A percentile compares a stretch with the other conserved stretches of the same genome.
Conservation (phyloP, 1,140 invertebrate species). For the Sitodiplosis mosellana region DNA sequence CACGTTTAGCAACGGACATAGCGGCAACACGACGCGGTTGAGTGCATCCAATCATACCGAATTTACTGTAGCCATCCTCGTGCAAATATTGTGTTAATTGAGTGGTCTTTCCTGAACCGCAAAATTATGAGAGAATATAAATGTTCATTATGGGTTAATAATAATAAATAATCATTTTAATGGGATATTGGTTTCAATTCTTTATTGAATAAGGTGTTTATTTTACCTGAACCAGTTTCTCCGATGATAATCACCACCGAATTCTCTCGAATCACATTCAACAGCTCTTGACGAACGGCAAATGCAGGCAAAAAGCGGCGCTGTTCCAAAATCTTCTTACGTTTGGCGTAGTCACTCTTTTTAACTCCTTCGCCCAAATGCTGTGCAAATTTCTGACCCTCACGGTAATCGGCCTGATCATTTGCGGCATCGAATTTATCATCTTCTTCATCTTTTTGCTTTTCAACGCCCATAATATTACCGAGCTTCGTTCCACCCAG, state of each 20-base stretch:
- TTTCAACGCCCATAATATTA: constrained; percentile 90
- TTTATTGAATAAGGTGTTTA: too few relatives aligned
- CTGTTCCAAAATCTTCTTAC: constrained; percentile 74
- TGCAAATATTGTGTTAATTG: constrained; percentile 97
- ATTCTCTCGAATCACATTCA: constrained; percentile 90
- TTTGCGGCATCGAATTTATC: constrained; percentile 34
- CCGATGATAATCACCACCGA: constrained; percentile 91
- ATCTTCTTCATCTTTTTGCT: constrained; percentile 59
- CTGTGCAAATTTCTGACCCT: constrained; percentile 90
- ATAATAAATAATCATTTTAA: background rate
- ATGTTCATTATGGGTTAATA: background rate
- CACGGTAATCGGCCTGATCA: constrained; percentile 55
- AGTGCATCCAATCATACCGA: constrained; percentile 92
- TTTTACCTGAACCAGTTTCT: constrained; percentile 98
- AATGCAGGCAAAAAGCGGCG: constrained; percentile 88
- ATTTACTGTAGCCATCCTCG: constrained; percentile 89
- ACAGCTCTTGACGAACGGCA: constrained; percentile 80
- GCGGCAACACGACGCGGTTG: constrained; percentile 89
- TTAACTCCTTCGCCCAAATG: constrained; percentile 58
- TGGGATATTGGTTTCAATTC: too few relatives aligned
- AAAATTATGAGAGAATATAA: background rate
- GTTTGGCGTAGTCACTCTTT: constrained; percentile 76
- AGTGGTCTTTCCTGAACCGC: constrained; percentile 7
- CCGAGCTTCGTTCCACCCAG: constrained; percentile 90
- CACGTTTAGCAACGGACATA: constrained; percentile 98